Evolutionary conservation across 2,888 invertebrate species (phyloP).

Genomic region (Zootermopsis nevadensis): DNA sequence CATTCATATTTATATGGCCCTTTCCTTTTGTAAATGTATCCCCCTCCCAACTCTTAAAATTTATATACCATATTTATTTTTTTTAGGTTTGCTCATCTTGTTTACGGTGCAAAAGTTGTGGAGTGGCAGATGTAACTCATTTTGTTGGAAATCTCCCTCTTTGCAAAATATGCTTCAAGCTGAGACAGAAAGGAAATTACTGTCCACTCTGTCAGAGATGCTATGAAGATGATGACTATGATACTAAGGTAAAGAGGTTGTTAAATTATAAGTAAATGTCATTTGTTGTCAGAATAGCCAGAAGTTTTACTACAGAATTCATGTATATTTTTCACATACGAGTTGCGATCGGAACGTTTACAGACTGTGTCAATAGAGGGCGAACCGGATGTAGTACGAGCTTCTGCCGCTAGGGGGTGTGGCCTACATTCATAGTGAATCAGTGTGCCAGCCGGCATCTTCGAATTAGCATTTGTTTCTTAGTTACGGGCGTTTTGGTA

Average conservation of each 20-base stretch:
- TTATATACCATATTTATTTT: neutral
- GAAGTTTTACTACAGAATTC: too few relatives aligned
- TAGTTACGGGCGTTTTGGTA: too few relatives aligned
- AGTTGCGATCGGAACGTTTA: too few relatives aligned
- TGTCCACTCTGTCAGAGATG: constrained; percentile 93
- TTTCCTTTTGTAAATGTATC: neutral
- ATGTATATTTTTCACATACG: too few relatives aligned
- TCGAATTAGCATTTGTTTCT: too few relatives aligned
- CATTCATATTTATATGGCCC: neutral
- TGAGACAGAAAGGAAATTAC: constrained; percentile 88
- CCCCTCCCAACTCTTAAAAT: neutral
- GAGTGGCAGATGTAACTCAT: constrained; percentile 80
- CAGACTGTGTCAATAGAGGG: too few relatives aligned
- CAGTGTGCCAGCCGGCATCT: too few relatives aligned
- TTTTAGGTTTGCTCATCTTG: constrained; percentile 69
- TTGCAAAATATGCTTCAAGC: constrained; percentile 87
- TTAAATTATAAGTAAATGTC: too few relatives aligned
- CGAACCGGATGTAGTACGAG: too few relatives aligned
- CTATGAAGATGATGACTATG: constrained; percentile 92
- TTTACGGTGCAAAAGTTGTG: constrained; percentile 90
- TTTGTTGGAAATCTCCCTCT: constrained; percentile 87
- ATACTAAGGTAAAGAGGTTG: constrained; percentile 73
- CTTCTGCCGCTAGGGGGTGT: too few relatives aligned
- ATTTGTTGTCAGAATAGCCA: too few relatives aligned
- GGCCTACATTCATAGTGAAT: too few relatives aligned